These are phyloP conservation scores for Limnodromus scolopaceus DNA, from an alignment of 2,797 vertebrate species.

Conservation along the genomic window DNA sequence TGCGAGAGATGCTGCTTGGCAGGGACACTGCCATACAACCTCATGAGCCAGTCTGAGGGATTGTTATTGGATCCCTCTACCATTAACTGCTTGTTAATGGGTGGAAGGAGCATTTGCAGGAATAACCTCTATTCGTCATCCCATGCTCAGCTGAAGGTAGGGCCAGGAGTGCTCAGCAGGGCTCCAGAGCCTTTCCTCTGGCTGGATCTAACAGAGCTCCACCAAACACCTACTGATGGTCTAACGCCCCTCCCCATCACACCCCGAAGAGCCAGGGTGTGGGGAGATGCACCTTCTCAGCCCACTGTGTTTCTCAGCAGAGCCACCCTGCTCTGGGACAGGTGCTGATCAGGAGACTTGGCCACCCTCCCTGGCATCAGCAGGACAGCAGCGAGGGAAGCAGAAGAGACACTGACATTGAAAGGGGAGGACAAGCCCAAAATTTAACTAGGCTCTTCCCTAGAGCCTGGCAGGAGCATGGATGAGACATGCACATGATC, in stretches of 20 bases:
- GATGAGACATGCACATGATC: neutral
- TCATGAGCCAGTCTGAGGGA: neutral
- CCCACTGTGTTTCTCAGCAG: accelerated
- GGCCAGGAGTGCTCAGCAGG: neutral
- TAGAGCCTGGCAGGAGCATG: neutral
- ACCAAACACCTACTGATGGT: neutral
- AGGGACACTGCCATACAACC: neutral
- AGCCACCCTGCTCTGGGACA: neutral
- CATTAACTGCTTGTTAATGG: constrained; percentile 39
- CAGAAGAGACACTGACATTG: neutral
- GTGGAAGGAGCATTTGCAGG: neutral
- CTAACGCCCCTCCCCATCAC: neutral
- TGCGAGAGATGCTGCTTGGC: neutral
- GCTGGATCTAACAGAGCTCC: neutral
- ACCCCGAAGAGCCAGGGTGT: neutral
- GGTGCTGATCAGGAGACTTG: neutral
- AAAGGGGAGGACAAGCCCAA: neutral
- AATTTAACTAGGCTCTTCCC: neutral
- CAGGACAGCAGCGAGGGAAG: neutral
- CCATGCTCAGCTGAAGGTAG: neutral
- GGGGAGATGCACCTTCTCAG: neutral
- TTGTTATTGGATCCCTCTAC: constrained; percentile 1
- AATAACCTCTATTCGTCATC: constrained; percentile 32
- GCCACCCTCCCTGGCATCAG: neutral
- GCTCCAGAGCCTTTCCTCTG: neutral